These are phyloP conservation scores for Anodontia alba DNA, from an alignment of 2,888 invertebrate genomes.

Conservation along the genomic window DNA sequence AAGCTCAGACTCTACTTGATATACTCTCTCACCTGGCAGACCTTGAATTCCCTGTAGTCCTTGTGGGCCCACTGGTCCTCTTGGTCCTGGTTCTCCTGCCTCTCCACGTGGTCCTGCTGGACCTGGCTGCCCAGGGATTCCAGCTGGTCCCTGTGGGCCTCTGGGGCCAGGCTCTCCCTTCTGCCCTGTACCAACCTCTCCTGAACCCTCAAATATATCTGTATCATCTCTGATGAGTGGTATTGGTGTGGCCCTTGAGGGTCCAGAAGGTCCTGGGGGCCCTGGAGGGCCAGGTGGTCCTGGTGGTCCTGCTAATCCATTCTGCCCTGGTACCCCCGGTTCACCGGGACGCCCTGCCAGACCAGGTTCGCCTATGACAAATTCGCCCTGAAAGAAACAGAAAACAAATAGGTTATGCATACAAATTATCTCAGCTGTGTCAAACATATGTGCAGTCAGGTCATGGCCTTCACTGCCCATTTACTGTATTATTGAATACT, in stretches of 20 bases:
- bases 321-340: constrained; percentile 69
- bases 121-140: constrained; percentile 29
- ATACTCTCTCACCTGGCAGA: constrained; percentile 12
- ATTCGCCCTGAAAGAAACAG: constrained; percentile 30
- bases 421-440: no score
- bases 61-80: constrained; percentile 14
- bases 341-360: constrained; percentile 63
- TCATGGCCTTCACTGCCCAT: no score
- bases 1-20: no score
- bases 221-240: constrained; percentile 33
- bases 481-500: no score
- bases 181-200: constrained; percentile 33
- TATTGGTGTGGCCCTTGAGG: constrained; percentile 35
- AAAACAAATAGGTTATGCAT: no score
- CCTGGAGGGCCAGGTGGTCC: constrained; percentile 61
- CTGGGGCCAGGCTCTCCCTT: constrained; percentile 38
- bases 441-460: no score
- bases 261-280: constrained; percentile 46
- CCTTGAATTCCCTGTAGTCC: constrained; percentile 11
- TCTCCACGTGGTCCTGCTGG: constrained; percentile 17
- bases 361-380: constrained; percentile 60
- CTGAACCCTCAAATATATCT: constrained; percentile 47
- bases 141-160: constrained; percentile 38
- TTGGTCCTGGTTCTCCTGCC: constrained; percentile 13
- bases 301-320: constrained; percentile 60